Evolutionary conservation across 1,140 invertebrate genomes (phyloP).

Genomic region (Galleria mellonella): DNA sequence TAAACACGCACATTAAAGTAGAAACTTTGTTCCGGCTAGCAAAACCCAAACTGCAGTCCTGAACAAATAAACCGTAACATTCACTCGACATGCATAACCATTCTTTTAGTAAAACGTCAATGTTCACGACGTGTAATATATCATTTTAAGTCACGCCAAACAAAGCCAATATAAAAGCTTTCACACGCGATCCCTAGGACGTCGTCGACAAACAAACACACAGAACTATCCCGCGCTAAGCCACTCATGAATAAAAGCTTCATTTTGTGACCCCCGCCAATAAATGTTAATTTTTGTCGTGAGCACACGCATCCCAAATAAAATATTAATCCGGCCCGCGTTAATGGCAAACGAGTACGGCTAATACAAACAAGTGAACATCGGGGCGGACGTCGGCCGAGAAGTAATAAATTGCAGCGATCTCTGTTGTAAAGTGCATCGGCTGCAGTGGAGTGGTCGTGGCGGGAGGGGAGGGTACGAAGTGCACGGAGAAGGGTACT

Average conservation of each 20-base stretch:
- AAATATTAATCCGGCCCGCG: conserved; percentile 66
- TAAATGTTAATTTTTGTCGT: conserved; percentile 70
- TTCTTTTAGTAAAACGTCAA: conserved; percentile 57
- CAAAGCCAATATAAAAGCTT: conserved; percentile 60
- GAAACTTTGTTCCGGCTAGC: not conserved
- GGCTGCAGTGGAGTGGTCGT: conserved; percentile 16
- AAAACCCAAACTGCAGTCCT: conserved; percentile 1
- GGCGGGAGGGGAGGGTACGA: conserved; percentile 13
- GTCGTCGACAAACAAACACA: conserved; percentile 58
- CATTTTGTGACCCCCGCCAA: conserved; percentile 55
- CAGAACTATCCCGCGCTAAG: conserved; percentile 56
- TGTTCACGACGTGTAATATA: conserved; percentile 61
- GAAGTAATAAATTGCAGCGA: conserved; percentile 62
- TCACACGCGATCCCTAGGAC: conserved; percentile 58
- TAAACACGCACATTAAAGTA: not conserved
- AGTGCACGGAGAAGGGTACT: conserved; percentile 2
- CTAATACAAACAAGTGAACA: conserved; percentile 55
- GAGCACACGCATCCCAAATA: conserved; percentile 59
- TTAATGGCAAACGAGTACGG: conserved; percentile 67
- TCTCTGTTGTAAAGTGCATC: conserved; percentile 43
- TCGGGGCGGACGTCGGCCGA: conserved; percentile 28
- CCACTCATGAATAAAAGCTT: conserved; percentile 69
- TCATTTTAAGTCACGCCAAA: conserved; percentile 65
- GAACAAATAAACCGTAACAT: conserved; percentile 47
- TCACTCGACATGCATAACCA: conserved; percentile 35